Conservation (phyloP, 2,888 invertebrate species). For the Cephus sareptanus region DNA sequence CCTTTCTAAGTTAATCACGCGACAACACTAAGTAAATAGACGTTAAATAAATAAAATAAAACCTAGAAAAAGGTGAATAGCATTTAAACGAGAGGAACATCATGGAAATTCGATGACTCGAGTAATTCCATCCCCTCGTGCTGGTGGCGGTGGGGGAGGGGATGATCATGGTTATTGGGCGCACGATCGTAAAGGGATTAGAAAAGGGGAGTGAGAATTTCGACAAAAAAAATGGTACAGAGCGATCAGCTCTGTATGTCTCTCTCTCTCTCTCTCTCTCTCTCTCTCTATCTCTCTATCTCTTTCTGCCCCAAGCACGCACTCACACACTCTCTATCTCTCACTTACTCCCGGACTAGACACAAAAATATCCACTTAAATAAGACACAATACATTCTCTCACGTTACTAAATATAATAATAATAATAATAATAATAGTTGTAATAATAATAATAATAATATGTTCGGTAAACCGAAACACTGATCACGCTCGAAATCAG, state of each 20-base stretch:
- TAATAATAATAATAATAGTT: constrained; percentile 37
- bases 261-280: neutral
- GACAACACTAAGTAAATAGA: constrained; percentile 7
- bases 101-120: neutral
- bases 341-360: constrained; percentile 58
- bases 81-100: neutral
- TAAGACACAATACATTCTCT: constrained; percentile 47
- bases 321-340: neutral
- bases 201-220: neutral
- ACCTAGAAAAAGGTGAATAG: constrained; percentile 3
- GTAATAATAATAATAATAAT: constrained; percentile 36
- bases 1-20: neutral
- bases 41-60: constrained; percentile 8
- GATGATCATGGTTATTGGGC: neutral
- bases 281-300: neutral
- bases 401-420: constrained; percentile 41
- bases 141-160: neutral
- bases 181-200: neutral
- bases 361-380: constrained; percentile 63
- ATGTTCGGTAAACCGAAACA: constrained; percentile 15
- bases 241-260: neutral
- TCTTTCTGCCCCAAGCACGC: neutral
- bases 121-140: neutral
- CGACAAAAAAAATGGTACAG: neutral
- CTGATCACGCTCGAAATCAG: neutral